A percentile compares a stretch with the other conserved stretches of the same genome.
Evolutionary conservation across 1,140 invertebrate genomes (phyloP).

Genomic region (Anastatus disparis): DNA sequence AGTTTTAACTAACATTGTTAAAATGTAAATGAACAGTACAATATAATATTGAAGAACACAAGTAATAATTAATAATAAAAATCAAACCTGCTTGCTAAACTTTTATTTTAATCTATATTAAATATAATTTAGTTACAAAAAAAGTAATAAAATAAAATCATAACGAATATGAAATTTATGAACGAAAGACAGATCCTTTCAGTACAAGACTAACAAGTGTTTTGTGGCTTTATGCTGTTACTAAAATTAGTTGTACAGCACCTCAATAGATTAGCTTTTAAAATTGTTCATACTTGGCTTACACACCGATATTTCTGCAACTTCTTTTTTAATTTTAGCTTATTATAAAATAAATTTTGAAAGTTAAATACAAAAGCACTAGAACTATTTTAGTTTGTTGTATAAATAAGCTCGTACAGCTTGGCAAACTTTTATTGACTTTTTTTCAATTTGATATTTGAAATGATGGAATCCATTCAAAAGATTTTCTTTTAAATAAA

Average conservation of each 20-base stretch:
- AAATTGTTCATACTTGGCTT: constrained; percentile 22
- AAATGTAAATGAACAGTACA: constrained; percentile 28
- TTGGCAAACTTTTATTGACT: too few species aligned
- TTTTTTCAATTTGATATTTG: too few species aligned
- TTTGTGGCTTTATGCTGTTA: constrained; percentile 2
- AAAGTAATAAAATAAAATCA: constrained; percentile 41
- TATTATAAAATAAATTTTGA: constrained; percentile 34
- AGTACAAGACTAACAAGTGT: constrained; percentile 22
- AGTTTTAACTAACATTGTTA: constrained; percentile 30
- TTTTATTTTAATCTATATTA: constrained; percentile 41
- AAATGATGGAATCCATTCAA: too few species aligned
- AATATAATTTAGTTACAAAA: constrained; percentile 54
- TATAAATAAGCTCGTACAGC: too few species aligned
- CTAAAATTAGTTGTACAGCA: too few species aligned
- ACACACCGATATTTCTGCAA: constrained; percentile 5
- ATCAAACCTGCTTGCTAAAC: constrained; percentile 34
- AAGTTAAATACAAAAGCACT: constrained; percentile 13
- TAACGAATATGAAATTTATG: constrained; percentile 30
- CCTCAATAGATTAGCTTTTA: background rate
- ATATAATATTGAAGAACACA: constrained; percentile 34
- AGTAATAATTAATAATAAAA: constrained; percentile 39
- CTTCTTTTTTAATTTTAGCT: constrained; percentile 45
- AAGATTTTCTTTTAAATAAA: constrained; percentile 3
- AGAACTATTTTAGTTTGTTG: constrained; percentile 1
- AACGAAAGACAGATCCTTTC: constrained; percentile 32